Evolutionary conservation across 2,888 invertebrate species (phyloP), one percentile per base, ranked within the genome.

Genomic region (Drosophila atroscutellata): DNA sequence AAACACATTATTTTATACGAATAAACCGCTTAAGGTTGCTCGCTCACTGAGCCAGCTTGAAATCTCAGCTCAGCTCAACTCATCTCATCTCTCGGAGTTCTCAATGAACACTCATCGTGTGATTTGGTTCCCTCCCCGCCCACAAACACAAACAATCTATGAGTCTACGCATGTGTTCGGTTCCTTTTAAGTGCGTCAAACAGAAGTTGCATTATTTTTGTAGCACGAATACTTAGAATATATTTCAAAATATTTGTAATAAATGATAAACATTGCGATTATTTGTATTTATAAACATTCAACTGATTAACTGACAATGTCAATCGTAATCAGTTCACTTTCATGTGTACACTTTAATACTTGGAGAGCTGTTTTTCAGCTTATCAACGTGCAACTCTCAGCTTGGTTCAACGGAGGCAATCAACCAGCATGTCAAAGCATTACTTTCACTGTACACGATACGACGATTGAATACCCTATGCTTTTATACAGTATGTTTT

Each of bases 1-100:
- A 24, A 57, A 20, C 76, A 30, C 57, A 24, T 13, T 56, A 28
- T 57, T 76, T 79, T 81, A 81, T 67, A 75, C 18, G 36, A 18
- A 47, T 4, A 42, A 20, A 36, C 20, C 3, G 45, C 24, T 5
- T 15, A 49, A 47, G 37, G 24, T n/a, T 39, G 39, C n/a, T 39
- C 9, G 20, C 42, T 45, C 24, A 11, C 52, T 42, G 42, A 13
- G 54, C 20, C 42, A 34, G 47, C 13, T 45, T 30, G 28, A 37
- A 15, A 67, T 32, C 57, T 47, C 30, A 51, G 56, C 52, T 69
- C 24, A 24, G 45, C 24, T 15, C 24, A 15, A 24, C 24, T 8
- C 26, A 51, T 59, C 34, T 69, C 62, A 74, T 68, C 59, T 59
- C 59, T 51, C 55, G 34, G 37, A 15, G 24, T 37, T 37, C 47